Base-by-base conservation (phyloP, 2,888 invertebrate species). In the Aphidoletes aphidimyza region DNA sequence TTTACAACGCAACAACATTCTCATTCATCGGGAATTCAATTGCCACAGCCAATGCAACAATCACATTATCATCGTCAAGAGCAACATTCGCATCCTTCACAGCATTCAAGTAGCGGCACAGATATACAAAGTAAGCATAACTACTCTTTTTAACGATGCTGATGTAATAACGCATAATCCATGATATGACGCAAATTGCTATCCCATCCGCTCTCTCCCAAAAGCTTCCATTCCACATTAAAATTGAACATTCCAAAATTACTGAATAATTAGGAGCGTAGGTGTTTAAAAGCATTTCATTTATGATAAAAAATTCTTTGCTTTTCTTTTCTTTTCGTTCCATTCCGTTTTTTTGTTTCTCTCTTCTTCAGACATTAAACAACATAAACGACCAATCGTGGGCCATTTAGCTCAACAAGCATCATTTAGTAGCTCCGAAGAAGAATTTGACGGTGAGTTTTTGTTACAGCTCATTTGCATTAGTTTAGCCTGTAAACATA, bases 391-490 rank as follows among this genome's bases (percentile, higher is more conserved):
- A 6, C 87, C 88, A 0, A 85, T 89, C 49, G 85, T 42, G 26
- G 86, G 85, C 81, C 89, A 86, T 85, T 83, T 86, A 36, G 85
- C 85, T 36, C 89, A 89, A 86, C 90, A 89, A 85, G 87, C 88
- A 85, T 90, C 90, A 26, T 90, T 90, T 84, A 89, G 89, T 86
- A 89, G 90, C 86, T 95, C 95, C 88, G 96, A 96, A 89, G 99
- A 99, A 89, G 98, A 99, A 89, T 96, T 96, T 89, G 95, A 92
- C 89, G 92, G 93, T 93, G 90, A 91, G 91, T 90, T 86, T n/a
- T 86, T 22, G 85, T 39, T 37, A 37, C n/a, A 37, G 3, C 37
- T 22, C 26, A 81, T 26, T 81, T 81, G 6, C 37, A 11, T 54
- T 54, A 5, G 5, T 81, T 5, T 36, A 5, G 11, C 78, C 8